A percentile compares a stretch with the other conserved stretches of the same genome.
Evolutionary conservation across 1,140 invertebrate genomes (phyloP).

Genomic region (Drosophila nebulosa): DNA sequence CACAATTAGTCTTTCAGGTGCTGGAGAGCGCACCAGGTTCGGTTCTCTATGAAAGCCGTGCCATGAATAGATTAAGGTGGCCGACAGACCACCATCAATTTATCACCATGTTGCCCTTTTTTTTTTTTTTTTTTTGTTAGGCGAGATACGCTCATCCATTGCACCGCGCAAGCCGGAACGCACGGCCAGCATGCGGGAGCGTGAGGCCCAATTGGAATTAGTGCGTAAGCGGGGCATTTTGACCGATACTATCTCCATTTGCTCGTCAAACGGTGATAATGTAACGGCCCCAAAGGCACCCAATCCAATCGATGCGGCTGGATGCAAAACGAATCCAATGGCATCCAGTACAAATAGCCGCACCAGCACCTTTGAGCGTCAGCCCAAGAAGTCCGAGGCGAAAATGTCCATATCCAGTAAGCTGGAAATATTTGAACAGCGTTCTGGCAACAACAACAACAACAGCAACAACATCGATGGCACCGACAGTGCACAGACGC

Average conservation of each 20-base stretch:
- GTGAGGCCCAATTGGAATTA: slow-evolving; percentile 85
- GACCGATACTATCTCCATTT: slow-evolving; percentile 80
- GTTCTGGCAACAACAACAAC: not conserved
- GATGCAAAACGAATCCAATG: slow-evolving; percentile 24
- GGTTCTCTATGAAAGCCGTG: slow-evolving; percentile 17
- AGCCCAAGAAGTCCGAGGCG: slow-evolving; percentile 62
- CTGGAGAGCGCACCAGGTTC: not conserved
- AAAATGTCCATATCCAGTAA: slow-evolving; percentile 73
- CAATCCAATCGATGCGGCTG: slow-evolving; percentile 33
- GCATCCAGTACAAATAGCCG: slow-evolving; percentile 44
- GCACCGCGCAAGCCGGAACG: slow-evolving; percentile 90
- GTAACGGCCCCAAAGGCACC: slow-evolving; percentile 49
- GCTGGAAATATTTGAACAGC: slow-evolving; percentile 76
- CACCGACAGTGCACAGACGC: slow-evolving; percentile 42
- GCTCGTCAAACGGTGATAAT: slow-evolving; percentile 81
- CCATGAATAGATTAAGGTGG: slow-evolving; percentile 34
- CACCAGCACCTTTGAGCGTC: slow-evolving; percentile 68
- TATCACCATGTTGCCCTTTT: not conserved
- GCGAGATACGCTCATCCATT: slow-evolving; percentile 89
- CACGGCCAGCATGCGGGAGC: slow-evolving; percentile 90
- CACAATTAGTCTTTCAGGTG: slow-evolving; percentile 58
- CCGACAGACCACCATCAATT: not conserved
- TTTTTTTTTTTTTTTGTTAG: slow-evolving; percentile 27
- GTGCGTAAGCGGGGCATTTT: slow-evolving; percentile 81
- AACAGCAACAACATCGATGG: slow-evolving; percentile 16